Base-by-base conservation (phyloP, 2,797 vertebrate genomes). In the Tadarida brasiliensis region DNA sequence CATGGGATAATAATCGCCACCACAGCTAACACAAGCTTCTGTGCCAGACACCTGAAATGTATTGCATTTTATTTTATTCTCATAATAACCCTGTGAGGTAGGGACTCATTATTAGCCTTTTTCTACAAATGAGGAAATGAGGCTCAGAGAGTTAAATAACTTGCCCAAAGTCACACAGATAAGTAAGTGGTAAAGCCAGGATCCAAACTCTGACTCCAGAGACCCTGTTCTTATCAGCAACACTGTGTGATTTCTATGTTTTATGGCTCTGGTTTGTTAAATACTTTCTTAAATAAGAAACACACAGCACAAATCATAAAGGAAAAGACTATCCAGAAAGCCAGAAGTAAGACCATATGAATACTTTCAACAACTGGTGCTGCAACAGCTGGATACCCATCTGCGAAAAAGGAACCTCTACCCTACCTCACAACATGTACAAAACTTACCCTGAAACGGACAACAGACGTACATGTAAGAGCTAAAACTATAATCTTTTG, bases 281-380 rank as follows among this genome's bases (percentile, higher is more conserved):
- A 89, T 22, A 94, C 65, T 30, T 94, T 88, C 71, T 76, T 81
- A 70, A 0, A 10, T 78, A 83, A 94, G 33, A 78, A 84, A 91
- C 28, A 83, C 33, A 73, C 1, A 47, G 44, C 51, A 81, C n/a
- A 90, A 87, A 83, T 67, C 76, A 78, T 71, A 87, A 87, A 65
- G 54, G 7, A 77, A 92, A 77, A 89, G 54, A 33, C 63, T 71
- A 78, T n/a, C 49, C 54, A 87, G 57, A 93, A 87, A 87, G 65
- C 2, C n/a, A 14, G 86, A 95, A 89, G 26, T 77, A 89, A 96
- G 86, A 78, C 11, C 20, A 17, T 33, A 82, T 33, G 8, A 92
- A 47, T 78, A 68, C 7, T 87, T 92, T 82, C n/a, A 92, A 94
- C 35, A 87, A 70, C 86, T 11, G 65, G 47, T 90, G n/a, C 30